phyloP scores from a whole-genome alignment of 2,888 invertebrate species.

The Synergus japonicus region DNA sequence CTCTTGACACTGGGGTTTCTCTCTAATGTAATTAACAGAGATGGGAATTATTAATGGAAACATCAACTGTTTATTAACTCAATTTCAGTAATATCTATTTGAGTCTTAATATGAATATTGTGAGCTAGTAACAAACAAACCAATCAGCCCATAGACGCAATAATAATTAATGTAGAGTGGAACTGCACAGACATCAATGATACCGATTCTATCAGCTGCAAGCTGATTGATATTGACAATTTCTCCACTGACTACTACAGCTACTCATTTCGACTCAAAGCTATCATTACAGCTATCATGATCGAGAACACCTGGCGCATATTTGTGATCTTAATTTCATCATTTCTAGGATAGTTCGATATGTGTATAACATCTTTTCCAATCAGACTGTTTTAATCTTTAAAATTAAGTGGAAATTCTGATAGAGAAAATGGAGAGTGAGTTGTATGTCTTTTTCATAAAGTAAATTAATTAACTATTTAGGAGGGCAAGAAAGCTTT shows the following conservation, averaged over 20 bases:
- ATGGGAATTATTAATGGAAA: not conserved
- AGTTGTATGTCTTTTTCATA: too few relatives aligned
- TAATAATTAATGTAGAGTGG: conserved; percentile 33
- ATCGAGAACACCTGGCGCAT: conserved; percentile 16
- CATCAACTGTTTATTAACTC: not conserved
- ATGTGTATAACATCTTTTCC: not conserved
- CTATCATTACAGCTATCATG: conserved; percentile 29
- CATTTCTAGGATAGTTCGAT: conserved; percentile 17
- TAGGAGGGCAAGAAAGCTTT: conserved; percentile 6
- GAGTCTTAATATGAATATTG: not conserved
- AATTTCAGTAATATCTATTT: conserved; percentile 10
- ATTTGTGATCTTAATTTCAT: conserved; percentile 23
- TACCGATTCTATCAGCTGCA: conserved; percentile 25
- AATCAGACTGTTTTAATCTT: not conserved
- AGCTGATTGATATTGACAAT: conserved; percentile 41
- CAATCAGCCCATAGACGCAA: conserved; percentile 10
- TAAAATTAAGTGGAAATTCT: not conserved
- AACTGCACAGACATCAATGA: conserved; percentile 11
- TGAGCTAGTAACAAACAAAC: conserved; percentile 8
- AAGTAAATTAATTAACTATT: not conserved
- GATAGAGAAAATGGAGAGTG: too few relatives aligned
- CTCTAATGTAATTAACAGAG: not conserved
- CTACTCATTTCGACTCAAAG: conserved; percentile 20
- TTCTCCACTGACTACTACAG: not conserved
- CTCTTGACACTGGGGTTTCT: not conserved